These are phyloP conservation scores for Paralichthys olivaceus DNA, from an alignment of 2,113 vertebrate species.

Conservation along the genomic window DNA sequence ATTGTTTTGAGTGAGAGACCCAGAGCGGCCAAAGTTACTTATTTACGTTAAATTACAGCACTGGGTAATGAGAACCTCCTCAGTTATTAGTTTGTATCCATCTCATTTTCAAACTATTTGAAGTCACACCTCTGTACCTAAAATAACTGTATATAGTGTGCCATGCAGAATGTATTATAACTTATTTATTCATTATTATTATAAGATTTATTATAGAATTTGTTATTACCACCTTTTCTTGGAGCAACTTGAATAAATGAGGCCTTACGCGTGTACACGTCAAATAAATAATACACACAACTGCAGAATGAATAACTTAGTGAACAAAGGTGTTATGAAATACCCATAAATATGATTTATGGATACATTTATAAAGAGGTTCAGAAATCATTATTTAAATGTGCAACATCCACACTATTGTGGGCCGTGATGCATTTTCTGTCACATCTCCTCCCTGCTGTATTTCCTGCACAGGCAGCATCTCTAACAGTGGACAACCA, in stretches of 20 bases:
- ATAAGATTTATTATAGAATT: not conserved
- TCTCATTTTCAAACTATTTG: not conserved
- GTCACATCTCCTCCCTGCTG: conserved; percentile 22
- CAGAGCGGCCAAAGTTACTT: no score
- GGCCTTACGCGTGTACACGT: not conserved
- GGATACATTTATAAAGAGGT: not conserved
- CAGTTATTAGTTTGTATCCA: not conserved
- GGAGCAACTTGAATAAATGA: not conserved
- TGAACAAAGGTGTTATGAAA: not conserved
- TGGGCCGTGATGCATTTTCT: conserved; percentile 19
- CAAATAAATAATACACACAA: no score
- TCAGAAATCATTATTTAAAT: not conserved
- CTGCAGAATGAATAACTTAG: no score
- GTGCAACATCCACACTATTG: not conserved
- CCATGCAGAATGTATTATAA: not conserved
- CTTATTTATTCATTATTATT: not conserved
- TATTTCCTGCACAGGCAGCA: conserved; percentile 46
- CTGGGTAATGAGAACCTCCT: not conserved
- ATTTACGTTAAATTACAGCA: not conserved
- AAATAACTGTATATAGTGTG: no score
- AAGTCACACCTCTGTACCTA: not conserved
- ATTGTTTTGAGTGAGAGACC: no score
- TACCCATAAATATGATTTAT: not conserved
- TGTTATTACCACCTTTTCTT: not conserved
- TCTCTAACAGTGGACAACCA: conserved; percentile 49